A percentile compares a stretch with the other conserved stretches of the same genome.
phyloP scores from a whole-genome alignment of 2,888 invertebrate species.

The Amiota mariae region DNA sequence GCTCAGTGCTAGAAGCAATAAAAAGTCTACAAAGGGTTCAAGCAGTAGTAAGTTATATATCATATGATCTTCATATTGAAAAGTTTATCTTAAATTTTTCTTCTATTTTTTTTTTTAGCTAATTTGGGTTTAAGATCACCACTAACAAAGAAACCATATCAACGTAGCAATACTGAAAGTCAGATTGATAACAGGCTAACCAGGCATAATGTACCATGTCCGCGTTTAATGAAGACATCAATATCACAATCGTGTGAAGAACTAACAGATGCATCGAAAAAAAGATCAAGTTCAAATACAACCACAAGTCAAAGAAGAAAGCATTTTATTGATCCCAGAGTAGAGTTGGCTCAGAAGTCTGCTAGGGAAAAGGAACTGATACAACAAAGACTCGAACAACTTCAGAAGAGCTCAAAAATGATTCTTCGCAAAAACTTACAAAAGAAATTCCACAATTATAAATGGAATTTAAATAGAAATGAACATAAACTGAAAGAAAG shows the following conservation, averaged over 20 bases:
- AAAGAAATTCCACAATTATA: no score
- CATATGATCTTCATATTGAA: no score
- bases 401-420: slow-evolving; percentile 71
- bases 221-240: neutral
- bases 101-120: no score
- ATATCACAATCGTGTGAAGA: neutral
- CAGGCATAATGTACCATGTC: neutral
- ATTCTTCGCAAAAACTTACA: neutral
- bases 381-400: slow-evolving; percentile 74
- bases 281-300: neutral
- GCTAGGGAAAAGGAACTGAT: slow-evolving; percentile 69
- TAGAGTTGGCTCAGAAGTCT: neutral
- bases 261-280: neutral
- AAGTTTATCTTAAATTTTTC: no score
- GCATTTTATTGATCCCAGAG: neutral
- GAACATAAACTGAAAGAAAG: no score
- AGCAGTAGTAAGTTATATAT: no score
- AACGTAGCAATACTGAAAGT: neutral
- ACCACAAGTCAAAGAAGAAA: no score
- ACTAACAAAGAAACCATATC: neutral
- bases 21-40: no score
- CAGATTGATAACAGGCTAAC: neutral
- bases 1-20: no score
- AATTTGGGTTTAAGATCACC: no score
- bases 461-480: no score